These are phyloP conservation scores for Trichogramma dendrolimi DNA, from an alignment of 2,888 invertebrate species.

Conservation along the genomic window DNA sequence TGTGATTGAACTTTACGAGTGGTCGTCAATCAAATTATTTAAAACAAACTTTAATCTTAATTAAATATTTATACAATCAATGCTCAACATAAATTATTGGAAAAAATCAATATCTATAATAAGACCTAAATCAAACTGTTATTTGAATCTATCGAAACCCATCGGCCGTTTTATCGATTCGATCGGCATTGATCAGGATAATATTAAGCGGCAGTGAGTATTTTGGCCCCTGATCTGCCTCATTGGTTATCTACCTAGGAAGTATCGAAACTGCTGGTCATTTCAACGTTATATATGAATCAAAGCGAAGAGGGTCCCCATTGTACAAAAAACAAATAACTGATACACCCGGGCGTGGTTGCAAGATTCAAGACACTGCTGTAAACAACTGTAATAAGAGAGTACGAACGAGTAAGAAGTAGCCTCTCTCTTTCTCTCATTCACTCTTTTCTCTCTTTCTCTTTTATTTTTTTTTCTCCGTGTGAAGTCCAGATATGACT, in stretches of 20 bases:
- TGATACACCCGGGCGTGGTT: background rate
- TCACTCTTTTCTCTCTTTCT: background rate
- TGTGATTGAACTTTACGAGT: too few species aligned
- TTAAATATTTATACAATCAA: too few species aligned
- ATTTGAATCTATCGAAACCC: slow-evolving; percentile 21
- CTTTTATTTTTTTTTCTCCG: background rate
- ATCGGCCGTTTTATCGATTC: slow-evolving; percentile 39
- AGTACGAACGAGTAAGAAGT: slow-evolving; percentile 38
- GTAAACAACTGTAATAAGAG: slow-evolving; percentile 44
- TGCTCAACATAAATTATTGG: too few species aligned
- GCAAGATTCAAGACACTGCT: slow-evolving; percentile 27
- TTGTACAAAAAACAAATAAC: background rate
- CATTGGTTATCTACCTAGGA: background rate
- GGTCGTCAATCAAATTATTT: too few species aligned
- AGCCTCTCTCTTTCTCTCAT: slow-evolving; percentile 19
- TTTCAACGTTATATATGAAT: slow-evolving; percentile 1
- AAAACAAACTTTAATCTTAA: too few species aligned
- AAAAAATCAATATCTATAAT: too few species aligned
- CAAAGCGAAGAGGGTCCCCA: background rate
- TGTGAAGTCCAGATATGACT: background rate
- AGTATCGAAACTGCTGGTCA: background rate
- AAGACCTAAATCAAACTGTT: too few species aligned
- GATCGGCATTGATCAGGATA: slow-evolving; percentile 39
- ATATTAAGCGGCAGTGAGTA: slow-evolving; percentile 20
- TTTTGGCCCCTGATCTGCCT: background rate